Percentiles rank a stretch among this genome's conserved stretches.
Evolutionary conservation across 2,888 invertebrate species (phyloP).

Genomic region (Rutpela maculata): DNA sequence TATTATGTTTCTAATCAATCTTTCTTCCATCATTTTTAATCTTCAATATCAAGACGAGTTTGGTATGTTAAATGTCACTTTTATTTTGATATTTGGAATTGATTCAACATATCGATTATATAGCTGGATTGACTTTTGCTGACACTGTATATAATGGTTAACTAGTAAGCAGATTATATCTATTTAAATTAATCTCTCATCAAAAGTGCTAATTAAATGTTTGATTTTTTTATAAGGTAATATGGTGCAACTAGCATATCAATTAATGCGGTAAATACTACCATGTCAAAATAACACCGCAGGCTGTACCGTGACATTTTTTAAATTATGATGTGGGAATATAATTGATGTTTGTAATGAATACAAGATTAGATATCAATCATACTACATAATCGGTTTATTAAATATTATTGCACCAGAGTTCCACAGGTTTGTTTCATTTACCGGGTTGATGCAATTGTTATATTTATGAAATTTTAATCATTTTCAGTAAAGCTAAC

Average conservation of each 20-base stretch:
- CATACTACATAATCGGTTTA: constrained; percentile 18
- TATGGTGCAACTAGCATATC: constrained; percentile 9
- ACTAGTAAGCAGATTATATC: background rate
- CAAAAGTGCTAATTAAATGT: background rate
- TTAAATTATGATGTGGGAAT: constrained; percentile 21
- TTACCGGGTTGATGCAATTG: background rate
- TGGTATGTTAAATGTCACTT: too few relatives aligned
- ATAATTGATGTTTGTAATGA: constrained; percentile 29
- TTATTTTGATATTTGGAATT: too few relatives aligned
- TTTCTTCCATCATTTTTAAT: too few relatives aligned
- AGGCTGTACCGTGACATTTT: constrained; percentile 14
- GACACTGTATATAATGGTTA: background rate
- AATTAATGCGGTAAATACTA: constrained; percentile 14
- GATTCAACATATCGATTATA: background rate
- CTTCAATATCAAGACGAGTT: too few relatives aligned
- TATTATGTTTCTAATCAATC: too few relatives aligned
- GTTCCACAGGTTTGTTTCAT: background rate
- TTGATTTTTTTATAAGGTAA: background rate
- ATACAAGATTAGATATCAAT: constrained; percentile 22
- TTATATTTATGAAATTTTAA: too few relatives aligned
- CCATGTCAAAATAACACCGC: background rate
- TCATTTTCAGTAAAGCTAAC: too few relatives aligned
- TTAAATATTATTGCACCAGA: background rate
- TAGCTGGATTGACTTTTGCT: background rate
- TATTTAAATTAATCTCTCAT: background rate